phyloP scores from a whole-genome alignment of 2,113 vertebrate species.

The Nesoenas mayeri region DNA sequence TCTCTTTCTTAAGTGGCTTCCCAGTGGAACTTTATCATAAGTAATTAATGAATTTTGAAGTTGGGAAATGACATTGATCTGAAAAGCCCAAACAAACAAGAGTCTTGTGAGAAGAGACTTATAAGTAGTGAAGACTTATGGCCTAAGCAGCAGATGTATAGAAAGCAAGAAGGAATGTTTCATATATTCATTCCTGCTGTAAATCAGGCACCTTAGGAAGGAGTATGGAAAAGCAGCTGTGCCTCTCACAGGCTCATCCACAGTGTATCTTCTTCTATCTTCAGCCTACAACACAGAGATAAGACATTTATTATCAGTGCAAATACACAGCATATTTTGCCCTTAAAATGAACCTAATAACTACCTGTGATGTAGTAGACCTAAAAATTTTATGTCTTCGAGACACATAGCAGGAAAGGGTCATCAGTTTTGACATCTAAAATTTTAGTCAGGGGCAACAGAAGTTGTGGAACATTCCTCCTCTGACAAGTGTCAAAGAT shows the following conservation, averaged over 20 bases:
- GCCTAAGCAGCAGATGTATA: background rate
- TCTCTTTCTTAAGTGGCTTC: background rate
- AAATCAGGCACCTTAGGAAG: constrained; percentile 72
- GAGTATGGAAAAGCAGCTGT: constrained; percentile 11
- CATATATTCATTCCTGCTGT: background rate
- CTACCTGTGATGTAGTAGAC: background rate
- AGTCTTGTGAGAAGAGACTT: background rate
- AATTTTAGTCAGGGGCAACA: background rate
- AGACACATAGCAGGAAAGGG: background rate
- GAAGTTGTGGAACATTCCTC: background rate
- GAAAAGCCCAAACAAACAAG: background rate
- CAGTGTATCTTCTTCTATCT: background rate
- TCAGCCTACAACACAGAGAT: constrained; percentile 49
- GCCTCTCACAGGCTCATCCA: constrained; percentile 44
- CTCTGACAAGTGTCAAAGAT: background rate
- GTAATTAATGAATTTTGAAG: background rate
- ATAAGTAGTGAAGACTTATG: background rate
- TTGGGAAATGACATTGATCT: background rate
- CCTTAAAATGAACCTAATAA: background rate
- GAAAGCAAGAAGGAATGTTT: background rate
- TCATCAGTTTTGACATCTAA: background rate
- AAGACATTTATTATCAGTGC: background rate
- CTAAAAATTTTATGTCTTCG: background rate
- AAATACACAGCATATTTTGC: background rate
- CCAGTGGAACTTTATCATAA: background rate